Conservation (phyloP, 1,140 invertebrate species). For the Drosophila elegans region DNA sequence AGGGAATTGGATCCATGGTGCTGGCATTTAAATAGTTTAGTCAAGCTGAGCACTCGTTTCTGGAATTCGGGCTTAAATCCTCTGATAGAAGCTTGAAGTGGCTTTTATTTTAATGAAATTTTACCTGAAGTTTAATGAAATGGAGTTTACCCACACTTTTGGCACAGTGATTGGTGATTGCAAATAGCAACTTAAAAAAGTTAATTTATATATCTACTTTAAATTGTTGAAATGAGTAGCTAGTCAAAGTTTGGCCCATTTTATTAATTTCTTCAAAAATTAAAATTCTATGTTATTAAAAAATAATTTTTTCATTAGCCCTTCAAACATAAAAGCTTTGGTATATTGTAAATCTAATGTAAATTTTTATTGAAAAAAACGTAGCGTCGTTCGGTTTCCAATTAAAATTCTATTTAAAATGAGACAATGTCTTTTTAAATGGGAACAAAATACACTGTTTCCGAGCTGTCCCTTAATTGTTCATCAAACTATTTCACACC, state of each 20-base stretch:
- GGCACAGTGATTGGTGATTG: slow-evolving; percentile 1
- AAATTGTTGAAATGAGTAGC: not conserved
- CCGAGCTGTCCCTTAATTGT: no score
- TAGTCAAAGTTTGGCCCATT: no score
- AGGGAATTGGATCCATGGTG: not conserved
- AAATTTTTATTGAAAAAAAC: no score
- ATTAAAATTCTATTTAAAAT: no score
- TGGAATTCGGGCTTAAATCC: slow-evolving; percentile 27
- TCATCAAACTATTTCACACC: not conserved
- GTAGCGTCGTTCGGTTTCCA: no score
- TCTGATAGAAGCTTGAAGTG: slow-evolving; percentile 38
- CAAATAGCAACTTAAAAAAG: not conserved
- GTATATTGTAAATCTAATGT: no score
- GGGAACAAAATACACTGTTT: not conserved
- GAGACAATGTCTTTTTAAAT: not conserved
- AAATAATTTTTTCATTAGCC: no score
- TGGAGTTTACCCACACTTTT: slow-evolving; percentile 5
- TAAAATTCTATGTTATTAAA: no score
- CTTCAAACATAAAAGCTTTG: no score
- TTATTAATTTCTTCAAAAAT: no score
- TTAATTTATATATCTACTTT: not conserved
- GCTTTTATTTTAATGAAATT: slow-evolving; percentile 76
- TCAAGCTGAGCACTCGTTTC: slow-evolving; percentile 24
- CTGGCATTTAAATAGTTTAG: slow-evolving; percentile 52
- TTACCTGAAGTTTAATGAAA: slow-evolving; percentile 33